A percentile compares a stretch with the other conserved stretches of the same genome.
Conservation (phyloP, 2,888 invertebrate genomes). For the Hecatera dysodea region DNA sequence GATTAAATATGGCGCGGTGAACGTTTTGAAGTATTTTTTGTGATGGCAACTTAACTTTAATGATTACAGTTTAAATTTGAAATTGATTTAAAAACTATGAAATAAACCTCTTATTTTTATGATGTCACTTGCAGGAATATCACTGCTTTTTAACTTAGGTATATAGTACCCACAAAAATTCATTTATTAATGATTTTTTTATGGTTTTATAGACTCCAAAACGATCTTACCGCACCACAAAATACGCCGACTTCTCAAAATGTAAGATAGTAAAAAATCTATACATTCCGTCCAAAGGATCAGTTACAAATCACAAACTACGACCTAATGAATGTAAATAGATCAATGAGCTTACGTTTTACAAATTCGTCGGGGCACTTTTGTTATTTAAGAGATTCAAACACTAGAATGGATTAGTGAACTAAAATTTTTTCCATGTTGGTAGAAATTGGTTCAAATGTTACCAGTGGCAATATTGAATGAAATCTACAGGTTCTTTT, state of each 20-base stretch:
- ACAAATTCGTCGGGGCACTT: constrained; percentile 89
- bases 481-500: background rate
- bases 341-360: constrained; percentile 80
- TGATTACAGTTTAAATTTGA: background rate
- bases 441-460: background rate
- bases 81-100: background rate
- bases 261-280: constrained; percentile 79
- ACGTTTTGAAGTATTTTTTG: constrained; percentile 64
- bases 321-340: constrained; percentile 84
- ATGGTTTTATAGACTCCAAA: constrained; percentile 28
- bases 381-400: constrained; percentile 73
- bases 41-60: background rate
- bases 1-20: constrained; percentile 62
- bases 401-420: constrained; percentile 68
- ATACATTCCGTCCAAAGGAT: constrained; percentile 77
- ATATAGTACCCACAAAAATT: background rate
- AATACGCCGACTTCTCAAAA: constrained; percentile 64
- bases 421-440: constrained; percentile 46
- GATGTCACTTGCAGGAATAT: constrained; percentile 29
- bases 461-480: constrained; percentile 5
- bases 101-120: constrained; percentile 11
- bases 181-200: background rate
- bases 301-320: constrained; percentile 83
- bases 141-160: background rate
- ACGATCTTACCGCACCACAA: constrained; percentile 57